A percentile compares a stretch with the other conserved stretches of the same genome.
Conservation (phyloP, 2,888 invertebrate species). For the Thereva nobilitata region DNA sequence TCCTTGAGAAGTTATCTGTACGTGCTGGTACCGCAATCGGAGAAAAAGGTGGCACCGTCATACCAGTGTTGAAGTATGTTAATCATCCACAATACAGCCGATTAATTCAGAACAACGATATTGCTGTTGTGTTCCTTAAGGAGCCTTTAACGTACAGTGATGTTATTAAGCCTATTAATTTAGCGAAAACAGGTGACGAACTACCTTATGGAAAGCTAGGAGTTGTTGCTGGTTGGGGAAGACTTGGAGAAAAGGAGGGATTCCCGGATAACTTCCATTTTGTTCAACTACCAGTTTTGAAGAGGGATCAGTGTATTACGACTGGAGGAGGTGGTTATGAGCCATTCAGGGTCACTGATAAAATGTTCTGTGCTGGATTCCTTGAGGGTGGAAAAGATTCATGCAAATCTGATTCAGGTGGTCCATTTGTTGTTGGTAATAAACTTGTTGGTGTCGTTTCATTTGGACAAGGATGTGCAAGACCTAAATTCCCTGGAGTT, state of each 20-base stretch:
- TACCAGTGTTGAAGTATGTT: conserved; percentile 17
- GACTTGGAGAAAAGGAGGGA: conserved; percentile 14
- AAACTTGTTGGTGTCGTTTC: conserved; percentile 24
- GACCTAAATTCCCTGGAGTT: conserved; percentile 11
- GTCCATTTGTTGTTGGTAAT: conserved; percentile 5
- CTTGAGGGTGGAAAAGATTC: conserved; percentile 54
- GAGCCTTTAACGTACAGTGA: conserved; percentile 55
- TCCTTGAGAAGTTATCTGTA: conserved; percentile 8
- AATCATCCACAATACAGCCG: conserved; percentile 28
- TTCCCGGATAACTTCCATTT: conserved; percentile 18
- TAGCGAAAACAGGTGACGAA: neutral
- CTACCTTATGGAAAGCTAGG: conserved; percentile 25
- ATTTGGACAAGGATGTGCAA: conserved; percentile 12
- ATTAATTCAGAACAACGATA: conserved; percentile 56
- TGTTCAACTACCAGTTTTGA: neutral
- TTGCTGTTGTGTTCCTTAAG: conserved; percentile 60
- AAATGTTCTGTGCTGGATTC: conserved; percentile 62
- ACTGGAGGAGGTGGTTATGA: neutral
- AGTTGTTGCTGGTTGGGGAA: conserved; percentile 38
- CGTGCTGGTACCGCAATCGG: conserved; percentile 30
- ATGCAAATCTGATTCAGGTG: conserved; percentile 27
- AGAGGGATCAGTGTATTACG: conserved; percentile 48
- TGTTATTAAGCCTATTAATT: conserved; percentile 52
- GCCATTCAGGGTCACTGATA: conserved; percentile 51
- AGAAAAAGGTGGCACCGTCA: neutral